phyloP scores from a whole-genome alignment of 2,113 vertebrate species.

The Pteruthius melanotis region DNA sequence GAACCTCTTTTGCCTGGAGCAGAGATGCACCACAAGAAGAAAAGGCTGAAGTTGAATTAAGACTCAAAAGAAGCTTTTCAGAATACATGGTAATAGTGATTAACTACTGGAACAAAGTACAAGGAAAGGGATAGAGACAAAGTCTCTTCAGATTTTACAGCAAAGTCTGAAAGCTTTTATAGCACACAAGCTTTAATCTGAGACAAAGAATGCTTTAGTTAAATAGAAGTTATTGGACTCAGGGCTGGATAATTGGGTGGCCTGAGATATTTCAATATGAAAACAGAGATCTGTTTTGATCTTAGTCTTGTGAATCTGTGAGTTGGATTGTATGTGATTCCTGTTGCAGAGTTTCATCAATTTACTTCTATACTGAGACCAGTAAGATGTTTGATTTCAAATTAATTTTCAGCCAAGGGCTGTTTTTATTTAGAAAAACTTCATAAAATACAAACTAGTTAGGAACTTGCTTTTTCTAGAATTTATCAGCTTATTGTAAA shows the following conservation, averaged over 20 bases:
- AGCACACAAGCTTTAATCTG: slow-evolving; percentile 8
- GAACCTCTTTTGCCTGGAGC: background rate
- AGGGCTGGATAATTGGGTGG: background rate
- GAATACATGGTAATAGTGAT: slow-evolving; percentile 15
- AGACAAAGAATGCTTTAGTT: slow-evolving; percentile 34
- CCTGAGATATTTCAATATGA: background rate
- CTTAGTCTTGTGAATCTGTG: background rate
- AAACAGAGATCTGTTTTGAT: background rate
- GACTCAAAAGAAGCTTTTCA: slow-evolving; percentile 31
- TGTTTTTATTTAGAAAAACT: background rate
- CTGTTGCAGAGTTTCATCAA: background rate
- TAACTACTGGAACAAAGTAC: slow-evolving; percentile 12
- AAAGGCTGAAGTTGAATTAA: slow-evolving; percentile 16
- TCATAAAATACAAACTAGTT: background rate
- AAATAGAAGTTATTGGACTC: background rate
- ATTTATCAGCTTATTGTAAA: background rate
- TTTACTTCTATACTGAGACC: background rate
- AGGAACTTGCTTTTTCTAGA: background rate
- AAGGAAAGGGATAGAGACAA: background rate
- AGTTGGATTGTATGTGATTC: background rate
- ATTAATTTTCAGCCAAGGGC: background rate
- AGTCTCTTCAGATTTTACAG: slow-evolving; percentile 31
- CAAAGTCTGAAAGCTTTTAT: background rate
- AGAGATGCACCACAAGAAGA: background rate
- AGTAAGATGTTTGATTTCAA: background rate